phyloP scores from a whole-genome alignment of 2,888 invertebrate species.

The Chymomyza procnemis region DNA sequence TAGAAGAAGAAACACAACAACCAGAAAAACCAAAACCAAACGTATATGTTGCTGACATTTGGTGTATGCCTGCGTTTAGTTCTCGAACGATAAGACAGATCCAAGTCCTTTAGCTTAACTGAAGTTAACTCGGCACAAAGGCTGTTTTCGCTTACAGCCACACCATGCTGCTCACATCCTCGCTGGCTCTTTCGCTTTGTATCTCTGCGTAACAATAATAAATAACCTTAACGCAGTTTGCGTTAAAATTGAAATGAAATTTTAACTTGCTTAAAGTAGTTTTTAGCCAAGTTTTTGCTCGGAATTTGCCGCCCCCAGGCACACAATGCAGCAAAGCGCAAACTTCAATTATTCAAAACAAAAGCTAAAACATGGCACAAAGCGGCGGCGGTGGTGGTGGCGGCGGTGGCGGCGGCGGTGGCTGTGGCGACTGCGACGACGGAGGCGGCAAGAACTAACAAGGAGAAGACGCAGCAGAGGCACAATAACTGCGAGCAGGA shows the following conservation, averaged over 20 bases:
- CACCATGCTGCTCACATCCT: not conserved
- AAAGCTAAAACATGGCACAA: constrained; percentile 1
- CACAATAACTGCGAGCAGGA: not conserved
- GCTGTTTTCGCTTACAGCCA: not conserved
- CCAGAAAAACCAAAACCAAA: not conserved
- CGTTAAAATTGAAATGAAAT: not conserved
- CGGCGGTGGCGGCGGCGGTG: too few relatives aligned
- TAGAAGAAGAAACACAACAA: too few relatives aligned
- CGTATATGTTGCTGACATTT: not conserved
- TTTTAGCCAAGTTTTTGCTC: not conserved
- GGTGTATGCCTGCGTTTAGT: not conserved
- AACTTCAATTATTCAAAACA: constrained; percentile 10
- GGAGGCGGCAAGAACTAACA: not conserved
- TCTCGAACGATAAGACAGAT: not conserved
- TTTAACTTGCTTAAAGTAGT: not conserved
- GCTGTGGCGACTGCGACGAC: too few relatives aligned
- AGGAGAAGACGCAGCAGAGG: not conserved
- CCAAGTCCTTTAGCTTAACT: not conserved
- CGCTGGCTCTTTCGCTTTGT: not conserved
- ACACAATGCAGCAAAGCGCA: not conserved
- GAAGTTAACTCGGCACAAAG: not conserved
- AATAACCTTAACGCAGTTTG: too few relatives aligned
- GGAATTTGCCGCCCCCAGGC: not conserved
- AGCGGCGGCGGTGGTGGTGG: too few relatives aligned
- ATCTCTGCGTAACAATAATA: too few relatives aligned